phyloP scores from a whole-genome alignment of 2,797 vertebrate genomes.

The Sebastes taczanowskii region DNA sequence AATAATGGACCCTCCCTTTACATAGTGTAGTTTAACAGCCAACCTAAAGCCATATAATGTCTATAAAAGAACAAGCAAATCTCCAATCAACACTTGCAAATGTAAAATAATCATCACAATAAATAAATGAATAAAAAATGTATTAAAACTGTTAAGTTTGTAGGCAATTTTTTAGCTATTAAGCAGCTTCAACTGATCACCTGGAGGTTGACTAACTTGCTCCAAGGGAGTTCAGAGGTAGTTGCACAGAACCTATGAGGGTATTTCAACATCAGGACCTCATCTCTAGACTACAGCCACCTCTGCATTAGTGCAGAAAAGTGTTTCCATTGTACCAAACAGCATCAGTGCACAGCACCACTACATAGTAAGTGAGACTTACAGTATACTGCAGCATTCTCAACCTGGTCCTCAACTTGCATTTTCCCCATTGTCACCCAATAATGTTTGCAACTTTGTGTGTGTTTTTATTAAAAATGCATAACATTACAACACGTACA shows the following conservation, averaged over 20 bases:
- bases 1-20: neutral
- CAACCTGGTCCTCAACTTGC: neutral
- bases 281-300: neutral
- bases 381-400: constrained; percentile 3
- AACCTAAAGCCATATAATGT: neutral
- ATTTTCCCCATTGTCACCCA: constrained; percentile 13
- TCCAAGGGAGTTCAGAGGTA: neutral
- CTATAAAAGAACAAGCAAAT: neutral
- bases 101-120: neutral
- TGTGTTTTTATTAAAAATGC: constrained; percentile 60
- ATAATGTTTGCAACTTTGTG: constrained; percentile 21
- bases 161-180: neutral
- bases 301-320: neutral
- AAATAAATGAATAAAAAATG: neutral
- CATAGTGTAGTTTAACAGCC: neutral
- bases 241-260: too few species aligned
- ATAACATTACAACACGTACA: constrained; percentile 31
- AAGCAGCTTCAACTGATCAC: neutral
- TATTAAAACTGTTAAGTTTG: neutral
- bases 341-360: neutral
- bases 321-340: neutral
- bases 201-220: neutral
- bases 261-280: neutral
- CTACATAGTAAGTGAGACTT: neutral
- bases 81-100: neutral